Evolutionary conservation across 1,140 invertebrate species (phyloP), one percentile per base, ranked within the genome.

Genomic region (Caenorhabditis tropicalis): DNA sequence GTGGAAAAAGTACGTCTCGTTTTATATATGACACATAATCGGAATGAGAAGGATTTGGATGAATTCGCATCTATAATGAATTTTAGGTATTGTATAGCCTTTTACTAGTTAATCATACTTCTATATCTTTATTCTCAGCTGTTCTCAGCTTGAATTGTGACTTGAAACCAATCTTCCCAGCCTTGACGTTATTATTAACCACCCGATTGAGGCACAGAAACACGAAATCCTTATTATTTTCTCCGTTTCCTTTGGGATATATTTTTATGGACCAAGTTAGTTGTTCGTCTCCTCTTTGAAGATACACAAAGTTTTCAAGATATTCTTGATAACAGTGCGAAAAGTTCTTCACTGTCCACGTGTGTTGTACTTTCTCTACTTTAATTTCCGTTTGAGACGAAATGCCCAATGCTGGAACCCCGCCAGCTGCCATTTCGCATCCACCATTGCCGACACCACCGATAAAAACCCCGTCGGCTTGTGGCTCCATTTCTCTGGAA

Each of bases 11-110:
- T 15, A 91, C 89, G 58, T 91, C 90, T 27, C 90, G 58, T 56
- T 91, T 91, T 33, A 91, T 91, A 82, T 91, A 91, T 15, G 90
- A 91, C 21, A 91, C 90, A 79, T 91, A 91, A 81, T 91, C 90
- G 24, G 90, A 91, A 85, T 91, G 90, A 7, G 89, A 91, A 16
- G 90, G 90, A 79, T 91, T 91, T 7, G 90, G 90, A 80, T 91
- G 90, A 81, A 91, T 88, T 16, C 90, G 85, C 90, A 90, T 90
- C 81, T 83, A 33, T 43, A 87, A 84, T n/a, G 19, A 39, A n/a
- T 6, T 43, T 82, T 83, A 21, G 19, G n/a, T 27, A 81, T 31
- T 33, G 33, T 81, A 6, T 24, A 51, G 15, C 58, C 7, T 51
- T n/a, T n/a, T n/a, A 0, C 6, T 6, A n/a, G 33, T 43, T n/a